Percentiles rank a stretch among this genome's conserved stretches.
Evolutionary conservation across 2,888 invertebrate species (phyloP).

Genomic region (Lasiommata megera): DNA sequence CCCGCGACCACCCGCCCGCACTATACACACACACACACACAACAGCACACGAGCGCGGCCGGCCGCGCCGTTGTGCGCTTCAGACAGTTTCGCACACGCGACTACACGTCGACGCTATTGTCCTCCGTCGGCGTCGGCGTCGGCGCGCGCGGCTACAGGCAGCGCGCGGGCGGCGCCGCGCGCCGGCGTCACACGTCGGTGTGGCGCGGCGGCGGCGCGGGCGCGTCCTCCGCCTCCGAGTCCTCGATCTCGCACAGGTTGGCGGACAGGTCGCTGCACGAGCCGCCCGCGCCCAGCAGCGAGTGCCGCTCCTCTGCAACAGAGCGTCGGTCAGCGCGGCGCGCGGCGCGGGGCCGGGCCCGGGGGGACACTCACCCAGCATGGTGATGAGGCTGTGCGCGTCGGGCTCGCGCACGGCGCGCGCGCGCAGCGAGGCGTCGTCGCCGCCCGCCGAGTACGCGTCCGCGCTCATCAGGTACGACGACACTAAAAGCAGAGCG

Average conservation of each 20-base stretch:
- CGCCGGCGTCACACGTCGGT: constrained; percentile 67
- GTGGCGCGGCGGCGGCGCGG: constrained; percentile 41
- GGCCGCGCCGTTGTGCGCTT: too few relatives aligned
- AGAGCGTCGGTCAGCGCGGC: neutral
- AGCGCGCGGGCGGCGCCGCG: constrained; percentile 43
- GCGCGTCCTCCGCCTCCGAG: constrained; percentile 84
- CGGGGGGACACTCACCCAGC: constrained; percentile 71
- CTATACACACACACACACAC: constrained; percentile 14
- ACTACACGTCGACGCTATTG: neutral
- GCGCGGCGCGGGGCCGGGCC: neutral
- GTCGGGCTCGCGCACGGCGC: constrained; percentile 78
- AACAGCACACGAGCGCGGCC: too few relatives aligned
- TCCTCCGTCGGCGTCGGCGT: neutral
- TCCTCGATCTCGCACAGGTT: constrained; percentile 96
- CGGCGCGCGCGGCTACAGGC: constrained; percentile 10
- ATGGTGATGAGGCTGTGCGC: constrained; percentile 86
- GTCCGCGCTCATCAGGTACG: constrained; percentile 91
- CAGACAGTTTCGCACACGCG: neutral
- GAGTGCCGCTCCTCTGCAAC: constrained; percentile 87
- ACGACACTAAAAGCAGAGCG: too few relatives aligned
- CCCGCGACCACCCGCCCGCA: neutral
- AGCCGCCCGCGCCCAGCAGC: constrained; percentile 84
- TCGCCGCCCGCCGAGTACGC: constrained; percentile 83
- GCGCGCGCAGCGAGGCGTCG: constrained; percentile 74
- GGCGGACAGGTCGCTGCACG: constrained; percentile 93